Conservation (phyloP, 2,888 invertebrate species). For the Drosophila silvestris region DNA sequence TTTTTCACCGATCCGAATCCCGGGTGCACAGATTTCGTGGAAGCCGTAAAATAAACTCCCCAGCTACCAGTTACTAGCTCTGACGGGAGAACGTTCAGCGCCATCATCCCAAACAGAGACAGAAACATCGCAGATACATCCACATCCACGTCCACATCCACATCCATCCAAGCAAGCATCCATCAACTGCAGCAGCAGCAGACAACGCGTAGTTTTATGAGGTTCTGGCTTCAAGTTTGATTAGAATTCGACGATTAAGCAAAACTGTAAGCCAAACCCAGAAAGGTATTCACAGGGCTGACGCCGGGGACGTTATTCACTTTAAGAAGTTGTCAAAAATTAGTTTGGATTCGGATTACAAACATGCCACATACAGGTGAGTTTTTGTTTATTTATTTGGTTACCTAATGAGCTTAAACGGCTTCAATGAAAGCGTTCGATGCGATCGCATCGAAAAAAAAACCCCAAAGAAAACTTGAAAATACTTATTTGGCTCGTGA, state of each 20-base stretch:
- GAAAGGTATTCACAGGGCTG: slow-evolving; percentile 51
- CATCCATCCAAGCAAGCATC: slow-evolving; percentile 34
- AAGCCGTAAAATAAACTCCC: slow-evolving; percentile 70
- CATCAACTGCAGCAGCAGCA: slow-evolving; percentile 53
- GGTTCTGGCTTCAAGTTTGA: slow-evolving; percentile 73
- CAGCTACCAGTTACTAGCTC: slow-evolving; percentile 44
- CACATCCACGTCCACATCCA: neutral
- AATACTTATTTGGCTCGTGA: slow-evolving; percentile 32
- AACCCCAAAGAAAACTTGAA: slow-evolving; percentile 14
- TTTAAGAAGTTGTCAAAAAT: slow-evolving; percentile 56
- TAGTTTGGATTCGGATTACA: slow-evolving; percentile 38
- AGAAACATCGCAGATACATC: slow-evolving; percentile 12
- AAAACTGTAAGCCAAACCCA: slow-evolving; percentile 32
- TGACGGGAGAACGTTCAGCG: slow-evolving; percentile 27
- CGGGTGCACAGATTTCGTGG: slow-evolving; percentile 65
- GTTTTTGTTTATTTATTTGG: slow-evolving; percentile 27
- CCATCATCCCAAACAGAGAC: slow-evolving; percentile 21
- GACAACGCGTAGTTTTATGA: slow-evolving; percentile 54
- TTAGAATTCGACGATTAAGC: slow-evolving; percentile 76
- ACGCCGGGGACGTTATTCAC: slow-evolving; percentile 42
- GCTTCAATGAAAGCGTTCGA: slow-evolving; percentile 44
- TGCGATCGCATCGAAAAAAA: slow-evolving; percentile 31
- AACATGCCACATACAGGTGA: slow-evolving; percentile 78
- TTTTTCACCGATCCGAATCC: slow-evolving; percentile 61
- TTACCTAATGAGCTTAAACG: slow-evolving; percentile 63